A percentile compares a stretch with the other conserved stretches of the same genome.
Conservation (phyloP, 37 sponge, comb jelly and placozoan genomes). For the Cladorhizidae sp. region DNA sequence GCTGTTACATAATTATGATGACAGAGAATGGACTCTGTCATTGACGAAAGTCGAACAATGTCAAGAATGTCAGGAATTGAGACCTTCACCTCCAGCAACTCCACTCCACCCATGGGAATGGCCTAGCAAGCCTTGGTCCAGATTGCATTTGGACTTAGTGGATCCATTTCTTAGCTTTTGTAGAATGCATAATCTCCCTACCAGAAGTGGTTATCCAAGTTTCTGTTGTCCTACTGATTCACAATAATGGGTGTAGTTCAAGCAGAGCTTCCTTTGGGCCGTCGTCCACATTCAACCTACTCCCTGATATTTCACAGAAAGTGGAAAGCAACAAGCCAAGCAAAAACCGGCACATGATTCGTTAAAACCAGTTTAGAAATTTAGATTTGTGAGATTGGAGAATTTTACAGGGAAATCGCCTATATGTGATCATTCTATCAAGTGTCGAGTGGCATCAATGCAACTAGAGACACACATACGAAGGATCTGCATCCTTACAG, state of each 20-base stretch:
- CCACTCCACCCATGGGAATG: conserved; percentile 35
- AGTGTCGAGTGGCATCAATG: no score
- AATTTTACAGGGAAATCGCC: no score
- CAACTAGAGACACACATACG: no score
- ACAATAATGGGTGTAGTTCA: background rate
- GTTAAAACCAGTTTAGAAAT: background rate
- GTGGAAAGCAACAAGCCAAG: background rate
- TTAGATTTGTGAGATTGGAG: no score
- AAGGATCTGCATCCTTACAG: no score
- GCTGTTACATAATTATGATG: conserved; percentile 44
- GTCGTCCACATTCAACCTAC: background rate
- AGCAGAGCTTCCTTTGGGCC: background rate
- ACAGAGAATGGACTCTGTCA: conserved; percentile 38
- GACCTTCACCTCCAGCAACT: conserved; percentile 21
- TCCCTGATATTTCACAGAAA: background rate
- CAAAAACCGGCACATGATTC: background rate
- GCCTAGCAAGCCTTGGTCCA: background rate
- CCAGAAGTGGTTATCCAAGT: conserved; percentile 7
- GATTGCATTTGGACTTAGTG: background rate
- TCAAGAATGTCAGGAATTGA: background rate
- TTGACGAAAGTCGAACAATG: conserved; percentile 5
- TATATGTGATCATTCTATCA: no score
- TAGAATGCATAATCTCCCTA: background rate
- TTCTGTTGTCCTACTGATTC: no score
- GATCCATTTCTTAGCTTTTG: background rate